These are phyloP conservation scores for Abramis brama DNA, from an alignment of 2,113 vertebrate species.

Conservation along the genomic window DNA sequence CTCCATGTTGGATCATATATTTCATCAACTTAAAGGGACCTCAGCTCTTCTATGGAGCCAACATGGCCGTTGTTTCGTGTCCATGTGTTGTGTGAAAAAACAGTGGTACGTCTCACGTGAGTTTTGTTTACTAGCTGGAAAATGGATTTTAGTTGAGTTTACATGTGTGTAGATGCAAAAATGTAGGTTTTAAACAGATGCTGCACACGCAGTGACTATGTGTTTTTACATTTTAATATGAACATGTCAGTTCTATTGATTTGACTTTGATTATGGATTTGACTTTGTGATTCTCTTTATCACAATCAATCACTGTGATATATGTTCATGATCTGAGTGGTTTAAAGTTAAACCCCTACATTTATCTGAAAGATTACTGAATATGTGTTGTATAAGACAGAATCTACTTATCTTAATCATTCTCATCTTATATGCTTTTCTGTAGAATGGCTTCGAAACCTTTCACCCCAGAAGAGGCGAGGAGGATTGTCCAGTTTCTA, in stretches of 20 bases:
- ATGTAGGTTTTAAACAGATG: slow-evolving; percentile 7
- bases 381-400: background rate
- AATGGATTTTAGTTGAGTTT: background rate
- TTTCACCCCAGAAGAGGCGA: slow-evolving; percentile 83
- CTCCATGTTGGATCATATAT: slow-evolving; percentile 66
- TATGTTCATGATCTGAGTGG: background rate
- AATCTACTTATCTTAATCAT: background rate
- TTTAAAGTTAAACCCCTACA: background rate
- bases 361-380: background rate
- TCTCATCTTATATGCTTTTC: background rate
- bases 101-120: slow-evolving; percentile 68
- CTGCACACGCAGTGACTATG: background rate
- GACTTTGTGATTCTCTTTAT: background rate
- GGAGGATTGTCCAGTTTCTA: slow-evolving; percentile 80
- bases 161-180: background rate
- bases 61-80: slow-evolving; percentile 66
- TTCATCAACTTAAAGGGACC: fast-evolving
- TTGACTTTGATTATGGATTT: background rate
- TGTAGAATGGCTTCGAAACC: slow-evolving; percentile 76
- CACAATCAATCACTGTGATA: background rate
- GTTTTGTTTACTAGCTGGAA: slow-evolving; percentile 74
- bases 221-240: slow-evolving; percentile 3
- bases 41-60: slow-evolving; percentile 19
- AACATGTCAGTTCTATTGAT: background rate
- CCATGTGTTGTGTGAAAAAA: background rate